These are phyloP conservation scores for Drosophila tristis DNA, from an alignment of 1,140 invertebrate species.

Conservation along the genomic window DNA sequence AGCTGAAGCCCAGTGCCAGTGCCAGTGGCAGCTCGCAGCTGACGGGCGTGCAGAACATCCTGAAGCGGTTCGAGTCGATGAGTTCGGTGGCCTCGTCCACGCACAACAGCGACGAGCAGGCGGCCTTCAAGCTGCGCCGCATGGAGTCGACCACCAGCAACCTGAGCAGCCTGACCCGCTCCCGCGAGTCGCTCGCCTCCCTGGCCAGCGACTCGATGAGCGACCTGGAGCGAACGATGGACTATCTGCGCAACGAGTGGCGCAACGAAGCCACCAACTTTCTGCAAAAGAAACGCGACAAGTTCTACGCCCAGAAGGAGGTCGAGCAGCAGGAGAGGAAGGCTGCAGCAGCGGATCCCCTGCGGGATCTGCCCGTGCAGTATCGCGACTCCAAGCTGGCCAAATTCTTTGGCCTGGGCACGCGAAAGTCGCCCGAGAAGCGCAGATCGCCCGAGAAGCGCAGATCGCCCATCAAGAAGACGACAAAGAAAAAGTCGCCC, in stretches of 20 bases:
- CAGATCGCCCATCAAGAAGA: constrained; percentile 63
- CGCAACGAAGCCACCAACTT: constrained; percentile 80
- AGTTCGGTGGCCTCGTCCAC: constrained; percentile 65
- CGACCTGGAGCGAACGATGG: constrained; percentile 80
- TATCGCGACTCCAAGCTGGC: constrained; percentile 76
- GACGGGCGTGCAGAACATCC: constrained; percentile 71
- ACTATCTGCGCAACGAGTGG: constrained; percentile 79
- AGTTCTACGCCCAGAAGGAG: constrained; percentile 67
- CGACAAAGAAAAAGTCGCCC: constrained; percentile 46
- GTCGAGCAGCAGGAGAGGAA: constrained; percentile 46
- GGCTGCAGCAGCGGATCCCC: constrained; percentile 13
- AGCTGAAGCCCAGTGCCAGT: constrained; percentile 22
- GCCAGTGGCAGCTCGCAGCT: constrained; percentile 28
- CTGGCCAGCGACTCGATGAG: constrained; percentile 63
- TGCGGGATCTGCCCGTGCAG: constrained; percentile 50
- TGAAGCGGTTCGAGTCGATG: constrained; percentile 79
- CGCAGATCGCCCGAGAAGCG: constrained; percentile 69
- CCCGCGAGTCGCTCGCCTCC: constrained; percentile 64
- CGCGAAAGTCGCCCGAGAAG: constrained; percentile 68
- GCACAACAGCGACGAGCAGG: constrained; percentile 60
- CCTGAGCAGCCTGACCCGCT: constrained; percentile 70
- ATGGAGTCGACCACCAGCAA: constrained; percentile 80
- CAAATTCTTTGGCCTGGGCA: constrained; percentile 71
- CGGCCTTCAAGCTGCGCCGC: constrained; percentile 70
- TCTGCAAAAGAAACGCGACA: constrained; percentile 75